These are phyloP conservation scores for Plotosus lineatus DNA, from an alignment of 2,113 vertebrate species.

Conservation along the genomic window DNA sequence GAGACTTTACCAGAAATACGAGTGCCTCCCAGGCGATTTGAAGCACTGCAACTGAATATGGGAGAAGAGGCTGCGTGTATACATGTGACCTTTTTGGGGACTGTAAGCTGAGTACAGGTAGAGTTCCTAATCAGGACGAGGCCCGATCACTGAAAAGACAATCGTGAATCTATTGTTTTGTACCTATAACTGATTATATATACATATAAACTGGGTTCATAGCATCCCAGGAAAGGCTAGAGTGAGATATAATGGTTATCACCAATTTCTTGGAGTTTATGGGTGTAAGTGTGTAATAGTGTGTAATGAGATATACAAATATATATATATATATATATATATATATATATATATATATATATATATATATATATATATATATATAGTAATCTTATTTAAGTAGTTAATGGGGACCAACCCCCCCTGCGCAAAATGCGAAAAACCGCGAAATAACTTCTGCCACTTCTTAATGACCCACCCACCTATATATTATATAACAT, in stretches of 20 bases:
- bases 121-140: background rate
- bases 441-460: too few relatives aligned
- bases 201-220: background rate
- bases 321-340: too few relatives aligned
- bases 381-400: too few relatives aligned
- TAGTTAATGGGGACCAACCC: too few relatives aligned
- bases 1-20: conserved; percentile 21
- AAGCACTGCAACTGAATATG: conserved; percentile 43
- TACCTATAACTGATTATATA: background rate
- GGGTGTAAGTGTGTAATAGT: background rate
- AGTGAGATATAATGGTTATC: background rate
- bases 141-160: background rate
- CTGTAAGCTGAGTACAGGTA: conserved; percentile 37
- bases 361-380: too few relatives aligned
- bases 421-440: too few relatives aligned
- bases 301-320: too few relatives aligned
- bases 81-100: conserved; percentile 27
- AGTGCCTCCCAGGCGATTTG: background rate
- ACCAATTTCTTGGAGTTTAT: too few relatives aligned
- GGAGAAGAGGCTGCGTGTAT: conserved; percentile 20
- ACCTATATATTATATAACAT: too few relatives aligned
- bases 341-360: too few relatives aligned
- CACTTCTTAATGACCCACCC: too few relatives aligned
- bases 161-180: background rate
- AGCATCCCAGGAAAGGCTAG: background rate